A percentile compares a stretch with the other conserved stretches of the same genome.
Conservation (phyloP, 2,797 vertebrate species). For the Trachops cirrhosus region DNA sequence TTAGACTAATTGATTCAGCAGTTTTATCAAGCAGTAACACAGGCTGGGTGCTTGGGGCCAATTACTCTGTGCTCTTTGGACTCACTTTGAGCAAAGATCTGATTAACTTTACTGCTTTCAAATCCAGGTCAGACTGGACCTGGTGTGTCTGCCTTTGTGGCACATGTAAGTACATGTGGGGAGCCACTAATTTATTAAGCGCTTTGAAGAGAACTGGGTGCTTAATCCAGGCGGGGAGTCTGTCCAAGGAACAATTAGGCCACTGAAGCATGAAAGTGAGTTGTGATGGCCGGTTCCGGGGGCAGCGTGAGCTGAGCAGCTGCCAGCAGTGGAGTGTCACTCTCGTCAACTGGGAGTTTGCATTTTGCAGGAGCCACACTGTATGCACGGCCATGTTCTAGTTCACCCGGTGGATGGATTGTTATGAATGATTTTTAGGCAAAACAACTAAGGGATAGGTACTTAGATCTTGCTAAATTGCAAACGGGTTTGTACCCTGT, state of each 20-base stretch:
- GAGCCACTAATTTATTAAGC: constrained; percentile 18
- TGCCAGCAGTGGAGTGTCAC: background rate
- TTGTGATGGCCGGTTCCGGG: background rate
- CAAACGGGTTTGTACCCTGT: background rate
- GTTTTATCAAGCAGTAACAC: constrained; percentile 27
- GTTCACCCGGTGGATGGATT: background rate
- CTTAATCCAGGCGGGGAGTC: background rate
- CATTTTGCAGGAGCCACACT: background rate
- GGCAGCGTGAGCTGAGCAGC: background rate
- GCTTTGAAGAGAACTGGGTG: constrained; percentile 32
- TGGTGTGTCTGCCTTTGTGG: background rate
- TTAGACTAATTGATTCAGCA: constrained; percentile 76
- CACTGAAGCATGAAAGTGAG: background rate
- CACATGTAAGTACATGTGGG: background rate
- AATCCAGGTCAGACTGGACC: background rate
- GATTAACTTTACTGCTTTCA: constrained; percentile 65
- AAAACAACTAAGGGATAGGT: background rate
- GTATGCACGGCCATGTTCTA: background rate
- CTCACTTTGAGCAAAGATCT: constrained; percentile 40
- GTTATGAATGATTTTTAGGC: background rate
- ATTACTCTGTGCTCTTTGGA: constrained; percentile 17
- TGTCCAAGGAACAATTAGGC: background rate
- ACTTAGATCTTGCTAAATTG: background rate
- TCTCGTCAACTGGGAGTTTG: background rate
- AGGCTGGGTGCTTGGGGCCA: constrained; percentile 39